Conservation (phyloP, 2,797 vertebrate species). For the Peromyscus attwateri region DNA sequence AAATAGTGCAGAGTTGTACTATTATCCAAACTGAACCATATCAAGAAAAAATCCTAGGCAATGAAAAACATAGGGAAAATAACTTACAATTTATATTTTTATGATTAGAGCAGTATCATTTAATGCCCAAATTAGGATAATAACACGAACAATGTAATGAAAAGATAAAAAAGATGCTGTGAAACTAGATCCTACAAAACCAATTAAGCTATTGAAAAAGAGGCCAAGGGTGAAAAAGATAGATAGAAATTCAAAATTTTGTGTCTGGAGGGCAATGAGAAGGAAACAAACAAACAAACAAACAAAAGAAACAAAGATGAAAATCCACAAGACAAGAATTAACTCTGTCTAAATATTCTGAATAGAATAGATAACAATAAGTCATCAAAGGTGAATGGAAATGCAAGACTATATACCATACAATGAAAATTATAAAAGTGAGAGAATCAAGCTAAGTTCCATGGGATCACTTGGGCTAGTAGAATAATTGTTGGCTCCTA, state of each 20-base stretch:
- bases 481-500: not conserved
- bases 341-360: not conserved
- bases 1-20: not conserved
- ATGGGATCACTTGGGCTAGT: too few relatives aligned
- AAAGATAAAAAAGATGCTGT: not conserved
- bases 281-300: not conserved
- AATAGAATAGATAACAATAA: not conserved
- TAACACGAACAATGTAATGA: not conserved
- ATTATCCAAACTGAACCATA: not conserved
- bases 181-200: not conserved
- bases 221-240: not conserved
- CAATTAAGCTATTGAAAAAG: not conserved
- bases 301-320: too few relatives aligned
- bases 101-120: not conserved
- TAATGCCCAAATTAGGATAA: not conserved
- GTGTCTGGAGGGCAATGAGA: not conserved
- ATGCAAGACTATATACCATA: not conserved
- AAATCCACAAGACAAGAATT: not conserved
- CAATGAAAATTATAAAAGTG: not conserved
- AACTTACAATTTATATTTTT: not conserved
- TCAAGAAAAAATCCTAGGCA: not conserved
- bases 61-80: not conserved
- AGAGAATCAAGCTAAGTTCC: not conserved
- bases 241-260: not conserved
- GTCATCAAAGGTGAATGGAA: not conserved